These are phyloP conservation scores for Palythoa heliodiscus DNA, from an alignment of 92 coral and sea anemone species.

Conservation along the genomic window DNA sequence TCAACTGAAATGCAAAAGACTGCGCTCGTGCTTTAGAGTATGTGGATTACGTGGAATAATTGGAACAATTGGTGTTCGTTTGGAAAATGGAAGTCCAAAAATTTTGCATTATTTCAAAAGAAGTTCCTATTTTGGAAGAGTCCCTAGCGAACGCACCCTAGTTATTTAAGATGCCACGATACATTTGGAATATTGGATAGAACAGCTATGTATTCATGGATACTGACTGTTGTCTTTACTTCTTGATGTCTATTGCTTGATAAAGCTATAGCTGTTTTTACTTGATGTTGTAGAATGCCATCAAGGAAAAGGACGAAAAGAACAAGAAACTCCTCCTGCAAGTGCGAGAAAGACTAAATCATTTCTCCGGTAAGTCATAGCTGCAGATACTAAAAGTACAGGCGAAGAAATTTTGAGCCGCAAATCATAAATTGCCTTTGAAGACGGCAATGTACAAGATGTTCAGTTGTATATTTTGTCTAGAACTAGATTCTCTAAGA, in stretches of 20 bases:
- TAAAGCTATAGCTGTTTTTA: not conserved
- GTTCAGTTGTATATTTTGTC: no score
- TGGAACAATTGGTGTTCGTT: no score
- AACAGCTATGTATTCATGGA: not conserved
- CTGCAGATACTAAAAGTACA: not conserved
- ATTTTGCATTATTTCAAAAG: no score
- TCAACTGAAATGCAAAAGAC: no score
- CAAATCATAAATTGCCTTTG: no score
- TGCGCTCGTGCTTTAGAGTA: no score
- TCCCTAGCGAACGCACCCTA: no score
- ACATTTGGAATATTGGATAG: not conserved
- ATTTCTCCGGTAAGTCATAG: conserved; percentile 68
- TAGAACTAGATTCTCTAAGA: no score
- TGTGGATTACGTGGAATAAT: no score
- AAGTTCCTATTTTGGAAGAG: no score
- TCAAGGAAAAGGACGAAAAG: conserved; percentile 94
- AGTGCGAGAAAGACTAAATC: conserved; percentile 80
- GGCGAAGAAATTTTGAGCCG: not conserved
- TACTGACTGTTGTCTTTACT: not conserved
- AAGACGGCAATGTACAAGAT: no score
- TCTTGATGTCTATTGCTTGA: not conserved
- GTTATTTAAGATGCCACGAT: not conserved
- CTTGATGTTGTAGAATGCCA: conserved; percentile 52
- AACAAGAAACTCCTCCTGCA: conserved; percentile 78
- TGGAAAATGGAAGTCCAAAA: no score